Percentiles rank a stretch among this genome's conserved stretches.
These are phyloP conservation scores for Octopus bimaculoides DNA, from an alignment of 1,140 invertebrate genomes.

Conservation along the genomic window DNA sequence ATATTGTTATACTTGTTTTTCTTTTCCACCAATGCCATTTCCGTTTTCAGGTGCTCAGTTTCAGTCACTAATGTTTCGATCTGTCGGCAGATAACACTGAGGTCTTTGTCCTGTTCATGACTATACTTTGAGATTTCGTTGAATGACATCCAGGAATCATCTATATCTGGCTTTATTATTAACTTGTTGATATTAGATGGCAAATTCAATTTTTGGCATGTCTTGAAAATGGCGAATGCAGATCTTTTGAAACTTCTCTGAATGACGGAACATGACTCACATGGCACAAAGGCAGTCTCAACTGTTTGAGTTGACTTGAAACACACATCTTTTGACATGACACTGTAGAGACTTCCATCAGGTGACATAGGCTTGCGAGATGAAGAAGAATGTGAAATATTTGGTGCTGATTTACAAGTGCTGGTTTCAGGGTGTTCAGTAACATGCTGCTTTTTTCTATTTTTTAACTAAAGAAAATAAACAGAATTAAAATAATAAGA, in stretches of 20 bases:
- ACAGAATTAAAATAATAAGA: no score
- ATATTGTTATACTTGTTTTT: no score
- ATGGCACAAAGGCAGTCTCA: constrained; percentile 54
- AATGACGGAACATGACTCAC: constrained; percentile 50
- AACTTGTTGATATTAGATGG: constrained; percentile 17
- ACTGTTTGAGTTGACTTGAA: constrained; percentile 51
- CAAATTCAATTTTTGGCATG: constrained; percentile 47
- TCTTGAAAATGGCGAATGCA: constrained; percentile 40
- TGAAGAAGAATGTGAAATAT: constrained; percentile 34
- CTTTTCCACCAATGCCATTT: no score
- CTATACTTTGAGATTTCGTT: constrained; percentile 51
- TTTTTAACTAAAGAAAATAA: no score
- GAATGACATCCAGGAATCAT: constrained; percentile 34
- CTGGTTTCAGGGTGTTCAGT: no score
- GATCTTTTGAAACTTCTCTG: constrained; percentile 45
- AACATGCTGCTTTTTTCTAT: no score
- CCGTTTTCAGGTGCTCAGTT: no score
- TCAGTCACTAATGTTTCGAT: constrained; percentile 14
- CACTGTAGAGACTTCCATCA: constrained; percentile 7
- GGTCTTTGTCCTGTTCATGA: constrained; percentile 51
- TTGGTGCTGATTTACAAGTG: constrained; percentile 34
- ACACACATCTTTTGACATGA: constrained; percentile 36
- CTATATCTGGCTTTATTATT: no score
- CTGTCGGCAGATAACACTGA: constrained; percentile 46
- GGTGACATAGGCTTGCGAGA: constrained; percentile 25